Conservation (phyloP, 2,797 vertebrate species). For the Lates japonicus region DNA sequence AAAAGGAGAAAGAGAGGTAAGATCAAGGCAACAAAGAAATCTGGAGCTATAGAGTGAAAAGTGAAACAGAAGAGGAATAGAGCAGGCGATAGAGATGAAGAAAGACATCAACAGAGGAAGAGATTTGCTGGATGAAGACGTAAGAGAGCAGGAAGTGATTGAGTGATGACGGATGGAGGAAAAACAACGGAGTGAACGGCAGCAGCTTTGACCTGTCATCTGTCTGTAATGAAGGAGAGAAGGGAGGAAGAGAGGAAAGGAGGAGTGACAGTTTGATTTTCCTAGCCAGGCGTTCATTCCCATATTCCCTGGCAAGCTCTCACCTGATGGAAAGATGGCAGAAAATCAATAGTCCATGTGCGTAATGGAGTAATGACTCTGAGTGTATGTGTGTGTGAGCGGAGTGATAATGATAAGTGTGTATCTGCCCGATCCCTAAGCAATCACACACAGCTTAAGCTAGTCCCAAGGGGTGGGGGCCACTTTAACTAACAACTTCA, state of each 20-base stretch:
- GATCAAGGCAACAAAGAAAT: conserved; percentile 3
- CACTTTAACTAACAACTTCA: conserved; percentile 89
- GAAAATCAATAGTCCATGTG: conserved; percentile 91
- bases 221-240: conserved; percentile 80
- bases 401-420: conserved; percentile 81
- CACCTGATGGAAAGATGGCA: conserved; percentile 89
- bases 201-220: conserved; percentile 84
- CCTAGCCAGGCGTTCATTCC: conserved; percentile 85
- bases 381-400: conserved; percentile 76
- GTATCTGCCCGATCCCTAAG: conserved; percentile 81
- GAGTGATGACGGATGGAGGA: conserved; percentile 74
- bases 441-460: conserved; percentile 87
- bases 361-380: conserved; percentile 90
- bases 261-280: conserved; percentile 85
- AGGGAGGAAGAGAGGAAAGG: conserved; percentile 81
- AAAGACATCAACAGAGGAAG: conserved; percentile 47
- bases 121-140: conserved; percentile 58
- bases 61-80: conserved; percentile 12
- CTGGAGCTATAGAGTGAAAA: conserved; percentile 18
- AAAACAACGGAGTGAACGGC: conserved; percentile 73
- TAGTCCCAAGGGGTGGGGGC: conserved; percentile 81
- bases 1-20: conserved; percentile 11
- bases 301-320: conserved; percentile 87
- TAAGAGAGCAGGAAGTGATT: conserved; percentile 59
- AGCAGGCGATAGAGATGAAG: conserved; percentile 41